phyloP scores from a whole-genome alignment of 2,888 invertebrate genomes.

The Ophion costatus region DNA sequence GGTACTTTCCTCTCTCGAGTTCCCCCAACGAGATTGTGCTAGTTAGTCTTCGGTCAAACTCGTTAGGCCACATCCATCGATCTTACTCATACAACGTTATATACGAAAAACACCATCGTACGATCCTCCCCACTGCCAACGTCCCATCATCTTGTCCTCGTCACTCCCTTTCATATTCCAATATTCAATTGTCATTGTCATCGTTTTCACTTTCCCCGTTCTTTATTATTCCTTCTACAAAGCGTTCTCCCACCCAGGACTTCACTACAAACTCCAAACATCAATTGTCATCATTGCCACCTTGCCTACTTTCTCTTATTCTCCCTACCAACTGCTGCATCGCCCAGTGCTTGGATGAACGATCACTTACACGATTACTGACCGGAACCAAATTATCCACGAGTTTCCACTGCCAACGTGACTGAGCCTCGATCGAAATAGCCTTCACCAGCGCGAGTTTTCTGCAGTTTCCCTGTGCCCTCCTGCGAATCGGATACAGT shows the following conservation, averaged over 20 bases:
- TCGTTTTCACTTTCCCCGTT: background rate
- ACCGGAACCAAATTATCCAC: background rate
- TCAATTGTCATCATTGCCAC: background rate
- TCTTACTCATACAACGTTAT: background rate
- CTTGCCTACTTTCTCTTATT: background rate
- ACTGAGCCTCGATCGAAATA: too few relatives aligned
- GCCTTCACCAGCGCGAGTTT: too few relatives aligned
- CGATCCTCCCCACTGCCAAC: background rate
- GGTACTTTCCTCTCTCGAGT: background rate
- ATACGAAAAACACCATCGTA: background rate
- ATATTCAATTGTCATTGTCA: background rate
- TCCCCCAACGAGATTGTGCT: conserved; percentile 18
- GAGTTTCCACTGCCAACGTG: too few relatives aligned
- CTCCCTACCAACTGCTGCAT: too few relatives aligned
- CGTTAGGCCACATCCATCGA: conserved; percentile 28
- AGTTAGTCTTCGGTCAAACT: conserved; percentile 31
- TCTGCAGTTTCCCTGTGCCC: too few relatives aligned
- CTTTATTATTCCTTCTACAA: background rate
- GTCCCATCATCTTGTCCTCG: background rate
- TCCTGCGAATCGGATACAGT: too few relatives aligned
- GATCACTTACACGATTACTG: background rate
- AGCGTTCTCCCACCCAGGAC: background rate
- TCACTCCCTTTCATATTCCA: background rate
- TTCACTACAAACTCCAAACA: background rate
- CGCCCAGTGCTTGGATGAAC: background rate